Evolutionary conservation across 2,113 vertebrate genomes (phyloP), one percentile per base, ranked within the genome.

Genomic region (Anser cygnoides): DNA sequence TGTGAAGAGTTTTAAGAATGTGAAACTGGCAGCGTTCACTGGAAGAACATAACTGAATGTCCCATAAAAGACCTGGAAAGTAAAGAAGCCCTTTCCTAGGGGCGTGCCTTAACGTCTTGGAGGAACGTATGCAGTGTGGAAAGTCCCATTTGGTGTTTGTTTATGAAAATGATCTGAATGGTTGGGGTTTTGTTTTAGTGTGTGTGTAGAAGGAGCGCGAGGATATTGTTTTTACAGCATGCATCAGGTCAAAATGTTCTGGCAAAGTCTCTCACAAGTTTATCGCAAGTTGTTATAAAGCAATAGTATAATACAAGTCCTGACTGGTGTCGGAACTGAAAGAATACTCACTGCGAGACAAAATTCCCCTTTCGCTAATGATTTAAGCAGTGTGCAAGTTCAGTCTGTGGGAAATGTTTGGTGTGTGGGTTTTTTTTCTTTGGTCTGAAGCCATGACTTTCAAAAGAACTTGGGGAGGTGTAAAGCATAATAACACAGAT

Each of bases 401-500:
- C 73, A 55, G 6, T 50, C 66, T 94, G 61, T 76, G 49, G 73
- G 84, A 93, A 94, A 61, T 63, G 35, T 46, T 65, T 29, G 26
- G 26, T 29, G 37, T 19, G 39, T 65, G 23, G 7, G 19, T 17
- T 16, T 18, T n/a, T 59, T 23, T 41, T 31, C 84, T 72, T 93
- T 85, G 58, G 26, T 89, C 77, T 44, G 35, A 87, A 91, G 95
- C 73, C 81, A 87, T 66, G 84, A 84, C 90, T 94, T 93, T 84
- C 57, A 82, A 93, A 91, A 84, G 44, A 73, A 83, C 91, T 94
- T 70, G 71, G 28, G 86, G 73, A 87, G 41, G 41, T 89, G 28
- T 89, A 79, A 86, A 86, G 46, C 52, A 49, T 81, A 86, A 52
- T 90, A 84, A 76, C 23, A 9, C 46, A 63, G 70, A 50, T 18